A percentile compares a stretch with the other conserved stretches of the same genome.
These are phyloP conservation scores for Octopus sinensis DNA, from an alignment of 1,140 invertebrate genomes.

Conservation along the genomic window DNA sequence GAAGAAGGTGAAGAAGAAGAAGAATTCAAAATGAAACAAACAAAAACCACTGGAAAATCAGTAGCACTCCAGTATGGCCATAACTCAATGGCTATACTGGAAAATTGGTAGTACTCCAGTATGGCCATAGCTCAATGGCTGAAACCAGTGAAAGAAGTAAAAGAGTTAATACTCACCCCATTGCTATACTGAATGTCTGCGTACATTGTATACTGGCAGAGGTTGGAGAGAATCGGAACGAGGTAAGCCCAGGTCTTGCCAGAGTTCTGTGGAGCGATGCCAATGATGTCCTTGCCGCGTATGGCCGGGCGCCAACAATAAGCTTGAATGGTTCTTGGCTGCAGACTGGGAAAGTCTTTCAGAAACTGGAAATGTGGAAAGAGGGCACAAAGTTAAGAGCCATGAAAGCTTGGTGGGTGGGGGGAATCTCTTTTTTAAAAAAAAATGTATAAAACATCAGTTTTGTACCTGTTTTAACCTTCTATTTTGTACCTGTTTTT, in stretches of 20 bases:
- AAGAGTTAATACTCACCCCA: constrained; percentile 37
- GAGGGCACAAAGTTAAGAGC: too few relatives aligned
- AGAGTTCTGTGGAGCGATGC: constrained; percentile 34
- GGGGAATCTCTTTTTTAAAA: too few relatives aligned
- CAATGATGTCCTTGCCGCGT: constrained; percentile 39
- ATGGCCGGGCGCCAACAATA: constrained; percentile 40
- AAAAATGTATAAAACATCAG: too few relatives aligned
- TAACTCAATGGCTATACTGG: not conserved
- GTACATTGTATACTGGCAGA: constrained; percentile 31
- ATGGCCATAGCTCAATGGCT: too few relatives aligned
- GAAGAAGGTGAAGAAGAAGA: too few relatives aligned
- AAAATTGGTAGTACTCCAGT: not conserved
- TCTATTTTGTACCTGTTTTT: too few relatives aligned
- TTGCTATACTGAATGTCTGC: constrained; percentile 33
- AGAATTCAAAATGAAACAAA: not conserved
- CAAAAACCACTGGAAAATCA: not conserved
- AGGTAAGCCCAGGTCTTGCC: constrained; percentile 48
- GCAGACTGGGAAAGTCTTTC: not conserved
- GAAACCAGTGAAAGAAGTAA: not conserved
- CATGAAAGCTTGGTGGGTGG: too few relatives aligned
- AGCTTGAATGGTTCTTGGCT: constrained; percentile 34
- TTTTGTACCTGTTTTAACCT: too few relatives aligned
- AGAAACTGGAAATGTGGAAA: too few relatives aligned
- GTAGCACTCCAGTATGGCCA: not conserved
- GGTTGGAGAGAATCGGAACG: constrained; percentile 31